A percentile compares a stretch with the other conserved stretches of the same genome.
Conservation (phyloP, 2,113 vertebrate species). For the Panurus biarmicus region DNA sequence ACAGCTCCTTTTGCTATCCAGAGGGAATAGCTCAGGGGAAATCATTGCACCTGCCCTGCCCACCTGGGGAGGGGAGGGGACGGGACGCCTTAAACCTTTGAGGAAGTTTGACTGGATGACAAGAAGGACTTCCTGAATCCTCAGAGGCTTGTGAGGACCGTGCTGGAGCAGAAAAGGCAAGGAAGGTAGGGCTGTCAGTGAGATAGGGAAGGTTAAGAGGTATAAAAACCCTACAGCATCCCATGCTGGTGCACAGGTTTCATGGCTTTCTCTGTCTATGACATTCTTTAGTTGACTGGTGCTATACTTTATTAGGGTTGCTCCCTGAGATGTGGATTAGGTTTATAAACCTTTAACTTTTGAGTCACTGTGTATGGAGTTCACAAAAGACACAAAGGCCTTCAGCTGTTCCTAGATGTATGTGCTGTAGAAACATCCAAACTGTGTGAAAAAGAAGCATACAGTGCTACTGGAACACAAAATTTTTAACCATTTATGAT, state of each 20-base stretch:
- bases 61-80: too few species aligned
- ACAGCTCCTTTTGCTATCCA: neutral
- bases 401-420: neutral
- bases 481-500: neutral
- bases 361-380: neutral
- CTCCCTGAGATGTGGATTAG: neutral
- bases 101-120: neutral
- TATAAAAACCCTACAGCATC: neutral
- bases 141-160: neutral
- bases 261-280: neutral
- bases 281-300: neutral
- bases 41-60: neutral
- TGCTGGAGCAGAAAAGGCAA: neutral
- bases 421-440: neutral
- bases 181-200: neutral
- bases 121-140: neutral
- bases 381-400: neutral
- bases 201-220: neutral
- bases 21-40: too few species aligned
- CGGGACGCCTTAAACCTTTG: neutral
- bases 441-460: neutral
- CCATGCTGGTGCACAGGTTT: accelerated
- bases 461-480: too few species aligned
- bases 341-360: neutral
- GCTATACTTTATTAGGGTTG: neutral